Percentiles rank a stretch among this genome's conserved stretches.
These are phyloP conservation scores for Pollenia amentaria DNA, from an alignment of 2,888 invertebrate species.

Conservation along the genomic window DNA sequence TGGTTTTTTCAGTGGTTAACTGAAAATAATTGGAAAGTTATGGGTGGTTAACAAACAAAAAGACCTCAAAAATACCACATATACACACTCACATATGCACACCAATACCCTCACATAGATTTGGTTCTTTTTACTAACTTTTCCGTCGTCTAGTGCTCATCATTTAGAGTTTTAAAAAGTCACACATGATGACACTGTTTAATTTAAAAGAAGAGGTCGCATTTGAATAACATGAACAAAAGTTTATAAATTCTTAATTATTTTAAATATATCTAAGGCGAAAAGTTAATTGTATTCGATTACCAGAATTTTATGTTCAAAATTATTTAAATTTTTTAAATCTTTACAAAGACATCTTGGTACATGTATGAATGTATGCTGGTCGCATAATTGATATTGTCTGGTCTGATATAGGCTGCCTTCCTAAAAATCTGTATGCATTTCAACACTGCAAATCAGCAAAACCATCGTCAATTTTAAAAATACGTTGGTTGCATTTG, in stretches of 20 bases:
- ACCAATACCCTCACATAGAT: background rate
- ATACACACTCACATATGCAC: conserved; percentile 7
- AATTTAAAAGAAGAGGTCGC: conserved; percentile 29
- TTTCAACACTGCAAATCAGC: no score
- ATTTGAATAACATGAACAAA: conserved; percentile 39
- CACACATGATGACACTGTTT: conserved; percentile 51
- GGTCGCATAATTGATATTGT: no score
- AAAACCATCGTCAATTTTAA: no score
- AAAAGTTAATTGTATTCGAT: no score
- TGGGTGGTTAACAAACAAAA: conserved; percentile 69
- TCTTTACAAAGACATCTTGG: no score
- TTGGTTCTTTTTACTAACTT: conserved; percentile 4
- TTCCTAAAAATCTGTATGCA: no score
- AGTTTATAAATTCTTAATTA: conserved; percentile 13
- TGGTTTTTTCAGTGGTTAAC: conserved; percentile 70
- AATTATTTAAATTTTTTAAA: no score
- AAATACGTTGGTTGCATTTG: no score
- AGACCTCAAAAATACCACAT: conserved; percentile 45
- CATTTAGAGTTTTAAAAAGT: conserved; percentile 37
- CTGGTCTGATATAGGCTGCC: no score
- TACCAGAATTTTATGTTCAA: no score
- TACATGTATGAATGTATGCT: no score
- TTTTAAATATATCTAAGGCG: background rate
- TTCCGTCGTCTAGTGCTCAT: conserved; percentile 13
- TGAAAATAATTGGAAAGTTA: conserved; percentile 73